These are phyloP conservation scores for Rhabdomys pumilio DNA, from an alignment of 2,797 vertebrate species.

Conservation along the genomic window DNA sequence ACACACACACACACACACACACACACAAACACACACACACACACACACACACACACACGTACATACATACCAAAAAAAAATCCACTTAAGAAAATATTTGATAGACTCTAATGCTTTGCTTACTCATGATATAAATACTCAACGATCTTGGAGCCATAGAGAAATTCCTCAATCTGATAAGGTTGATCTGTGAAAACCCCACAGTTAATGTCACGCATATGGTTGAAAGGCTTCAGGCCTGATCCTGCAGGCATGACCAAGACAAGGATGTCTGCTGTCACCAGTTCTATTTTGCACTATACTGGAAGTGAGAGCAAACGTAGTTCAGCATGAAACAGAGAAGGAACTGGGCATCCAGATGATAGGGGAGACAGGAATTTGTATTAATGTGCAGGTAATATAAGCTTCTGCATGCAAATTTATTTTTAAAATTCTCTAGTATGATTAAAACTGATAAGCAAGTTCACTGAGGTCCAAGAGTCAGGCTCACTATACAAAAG, in stretches of 20 bases:
- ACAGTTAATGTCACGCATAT: not conserved
- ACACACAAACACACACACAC: not conserved
- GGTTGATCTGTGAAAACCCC: conserved; percentile 3
- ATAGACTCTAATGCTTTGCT: not conserved
- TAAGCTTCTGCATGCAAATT: not conserved
- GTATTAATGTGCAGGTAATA: not conserved
- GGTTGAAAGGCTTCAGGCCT: not conserved
- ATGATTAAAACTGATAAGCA: not conserved
- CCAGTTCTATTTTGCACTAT: not conserved
- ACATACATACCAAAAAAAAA: not conserved
- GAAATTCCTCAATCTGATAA: conserved; percentile 51
- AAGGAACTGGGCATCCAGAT: not conserved
- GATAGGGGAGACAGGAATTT: not conserved
- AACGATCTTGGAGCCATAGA: conserved; percentile 13
- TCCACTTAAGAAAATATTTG: not conserved
- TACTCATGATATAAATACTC: conserved; percentile 14
- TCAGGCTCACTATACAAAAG: conserved; percentile 1
- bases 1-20: not conserved
- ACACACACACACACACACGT: not conserved
- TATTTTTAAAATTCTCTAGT: not conserved
- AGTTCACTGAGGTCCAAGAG: not conserved
- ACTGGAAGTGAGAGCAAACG: not conserved
- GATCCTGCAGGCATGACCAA: not conserved
- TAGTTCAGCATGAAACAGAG: not conserved
- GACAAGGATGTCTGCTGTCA: not conserved